phyloP scores from a whole-genome alignment of 1,140 invertebrate genomes.

The Augochlora pura region DNA sequence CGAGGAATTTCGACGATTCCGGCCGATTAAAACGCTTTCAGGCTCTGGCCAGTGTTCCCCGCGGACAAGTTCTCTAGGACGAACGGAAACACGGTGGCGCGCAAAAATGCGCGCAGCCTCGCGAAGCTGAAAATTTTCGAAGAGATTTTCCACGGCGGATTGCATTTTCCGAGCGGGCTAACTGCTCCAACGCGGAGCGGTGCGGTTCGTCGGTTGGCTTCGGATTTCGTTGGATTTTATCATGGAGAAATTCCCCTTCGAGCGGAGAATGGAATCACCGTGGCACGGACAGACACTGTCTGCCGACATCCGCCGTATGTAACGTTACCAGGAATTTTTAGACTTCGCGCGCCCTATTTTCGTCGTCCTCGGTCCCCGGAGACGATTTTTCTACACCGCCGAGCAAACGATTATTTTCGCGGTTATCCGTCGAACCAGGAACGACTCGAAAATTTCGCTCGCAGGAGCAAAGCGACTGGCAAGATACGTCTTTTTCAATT shows the following conservation, averaged over 20 bases:
- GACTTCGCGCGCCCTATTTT: background rate
- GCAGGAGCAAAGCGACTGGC: background rate
- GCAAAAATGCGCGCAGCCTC: constrained; percentile 29
- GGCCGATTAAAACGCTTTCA: background rate
- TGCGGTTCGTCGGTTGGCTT: constrained; percentile 17
- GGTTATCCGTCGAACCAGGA: no score
- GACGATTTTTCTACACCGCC: no score
- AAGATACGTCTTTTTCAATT: constrained; percentile 36
- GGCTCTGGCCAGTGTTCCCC: background rate
- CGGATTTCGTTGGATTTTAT: constrained; percentile 59
- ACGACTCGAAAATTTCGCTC: no score
- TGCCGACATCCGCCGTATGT: constrained; percentile 5
- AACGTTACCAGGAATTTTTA: constrained; percentile 38
- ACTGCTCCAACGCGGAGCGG: constrained; percentile 15
- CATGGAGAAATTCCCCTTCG: constrained; percentile 54
- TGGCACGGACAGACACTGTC: constrained; percentile 24
- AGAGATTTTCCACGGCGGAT: constrained; percentile 54
- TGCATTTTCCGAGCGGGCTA: constrained; percentile 54
- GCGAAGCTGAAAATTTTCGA: constrained; percentile 44
- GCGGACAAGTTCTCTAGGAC: constrained; percentile 20
- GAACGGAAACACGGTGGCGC: constrained; percentile 1
- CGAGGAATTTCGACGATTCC: background rate
- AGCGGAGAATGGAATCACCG: constrained; percentile 11
- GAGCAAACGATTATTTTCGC: no score
- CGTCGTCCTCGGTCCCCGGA: background rate